phyloP scores from a whole-genome alignment of 2,797 vertebrate species.

The Orientallactaga sibirica region DNA sequence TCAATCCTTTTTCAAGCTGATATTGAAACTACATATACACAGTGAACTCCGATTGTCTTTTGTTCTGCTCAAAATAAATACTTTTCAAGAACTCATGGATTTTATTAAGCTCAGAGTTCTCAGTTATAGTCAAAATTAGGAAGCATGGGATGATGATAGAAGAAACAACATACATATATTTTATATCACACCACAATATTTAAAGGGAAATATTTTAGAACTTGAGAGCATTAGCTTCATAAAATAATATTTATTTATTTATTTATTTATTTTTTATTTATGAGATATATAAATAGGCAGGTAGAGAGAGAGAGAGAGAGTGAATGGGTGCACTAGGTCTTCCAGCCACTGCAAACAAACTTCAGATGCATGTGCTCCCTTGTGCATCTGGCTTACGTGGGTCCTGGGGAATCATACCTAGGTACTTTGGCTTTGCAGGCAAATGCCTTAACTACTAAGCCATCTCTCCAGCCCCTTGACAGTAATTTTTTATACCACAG shows the following conservation, averaged over 20 bases:
- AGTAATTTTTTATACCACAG: not conserved
- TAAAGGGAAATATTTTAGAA: not conserved
- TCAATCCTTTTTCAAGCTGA: not conserved
- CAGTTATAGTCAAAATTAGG: not conserved
- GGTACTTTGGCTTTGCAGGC: too few relatives aligned
- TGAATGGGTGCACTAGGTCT: too few relatives aligned
- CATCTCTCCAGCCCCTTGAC: not conserved
- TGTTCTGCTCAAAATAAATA: constrained; percentile 8
- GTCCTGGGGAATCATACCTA: too few relatives aligned
- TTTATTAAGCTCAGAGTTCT: not conserved
- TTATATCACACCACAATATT: not conserved
- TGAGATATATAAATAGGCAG: too few relatives aligned
- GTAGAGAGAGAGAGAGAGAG: too few relatives aligned
- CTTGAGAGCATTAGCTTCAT: not conserved
- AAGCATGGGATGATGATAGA: not conserved
- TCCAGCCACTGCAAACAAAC: too few relatives aligned
- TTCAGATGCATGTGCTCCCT: too few relatives aligned
- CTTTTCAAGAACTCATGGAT: not conserved
- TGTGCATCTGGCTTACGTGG: too few relatives aligned
- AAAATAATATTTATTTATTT: not conserved
- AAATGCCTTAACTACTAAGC: not conserved
- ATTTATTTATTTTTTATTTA: too few relatives aligned
- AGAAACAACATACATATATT: not conserved
- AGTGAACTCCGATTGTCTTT: not conserved
- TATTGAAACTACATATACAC: not conserved